These are phyloP conservation scores for Sinocyclocheilus anshuiensis DNA, from an alignment of 2,113 vertebrate species.

Conservation along the genomic window DNA sequence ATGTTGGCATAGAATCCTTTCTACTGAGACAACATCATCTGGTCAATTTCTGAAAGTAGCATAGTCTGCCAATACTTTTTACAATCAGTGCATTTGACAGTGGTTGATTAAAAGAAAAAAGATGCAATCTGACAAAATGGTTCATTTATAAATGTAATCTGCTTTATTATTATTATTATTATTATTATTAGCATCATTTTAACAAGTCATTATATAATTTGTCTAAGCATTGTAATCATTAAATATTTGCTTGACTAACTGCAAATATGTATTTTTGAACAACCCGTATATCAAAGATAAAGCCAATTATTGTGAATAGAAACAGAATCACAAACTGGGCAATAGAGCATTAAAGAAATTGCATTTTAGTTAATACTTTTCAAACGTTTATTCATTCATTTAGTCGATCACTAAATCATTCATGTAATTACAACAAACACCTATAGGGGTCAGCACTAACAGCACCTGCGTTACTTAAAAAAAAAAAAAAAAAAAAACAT, in stretches of 20 bases:
- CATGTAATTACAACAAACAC: background rate
- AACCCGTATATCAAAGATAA: background rate
- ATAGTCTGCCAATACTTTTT: background rate
- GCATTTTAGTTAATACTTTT: background rate
- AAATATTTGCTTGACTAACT: background rate
- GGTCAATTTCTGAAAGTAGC: background rate
- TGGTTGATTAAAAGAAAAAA: background rate
- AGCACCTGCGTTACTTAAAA: background rate
- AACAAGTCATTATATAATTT: background rate
- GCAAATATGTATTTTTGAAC: background rate
- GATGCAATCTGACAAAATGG: background rate
- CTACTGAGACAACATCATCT: background rate
- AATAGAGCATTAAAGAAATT: background rate
- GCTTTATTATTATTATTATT: background rate
- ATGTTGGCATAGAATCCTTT: slow-evolving; percentile 1
- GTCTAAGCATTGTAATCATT: background rate
- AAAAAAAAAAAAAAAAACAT: background rate
- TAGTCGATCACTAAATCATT: background rate
- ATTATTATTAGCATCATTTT: background rate
- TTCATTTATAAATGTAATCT: background rate
- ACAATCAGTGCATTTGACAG: background rate
- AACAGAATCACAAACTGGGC: background rate
- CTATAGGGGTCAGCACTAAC: slow-evolving; percentile 34
- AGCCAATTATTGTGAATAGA: background rate
- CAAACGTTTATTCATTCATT: background rate